phyloP scores from a whole-genome alignment of 2,888 invertebrate genomes.

The Cinara cedri region DNA sequence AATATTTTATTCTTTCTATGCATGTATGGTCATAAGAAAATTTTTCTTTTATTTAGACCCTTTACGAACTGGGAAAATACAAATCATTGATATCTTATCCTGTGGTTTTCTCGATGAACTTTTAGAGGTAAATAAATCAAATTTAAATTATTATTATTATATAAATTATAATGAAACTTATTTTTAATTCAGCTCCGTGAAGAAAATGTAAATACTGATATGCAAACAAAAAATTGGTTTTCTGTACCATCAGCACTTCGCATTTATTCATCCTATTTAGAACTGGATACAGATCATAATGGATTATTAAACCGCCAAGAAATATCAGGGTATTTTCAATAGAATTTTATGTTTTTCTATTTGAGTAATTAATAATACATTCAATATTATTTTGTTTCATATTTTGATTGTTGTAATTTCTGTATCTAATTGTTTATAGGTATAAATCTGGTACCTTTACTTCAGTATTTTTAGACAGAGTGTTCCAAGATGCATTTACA shows the following conservation, averaged over 20 bases:
- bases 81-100: constrained; percentile 89
- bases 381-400: not conserved
- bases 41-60: constrained; percentile 96
- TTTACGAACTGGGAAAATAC: constrained; percentile 81
- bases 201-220: constrained; percentile 81
- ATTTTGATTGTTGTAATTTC: not conserved
- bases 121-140: constrained; percentile 70
- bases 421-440: constrained; percentile 63
- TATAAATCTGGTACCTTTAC: constrained; percentile 92
- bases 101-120: constrained; percentile 92
- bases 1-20: constrained; percentile 94
- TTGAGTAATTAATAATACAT: not conserved
- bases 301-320: constrained; percentile 94
- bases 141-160: not conserved
- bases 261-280: constrained; percentile 92
- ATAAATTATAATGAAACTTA: not conserved
- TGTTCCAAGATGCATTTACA: constrained; percentile 94
- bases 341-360: not conserved
- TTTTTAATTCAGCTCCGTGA: constrained; percentile 71
- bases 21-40: constrained; percentile 93
- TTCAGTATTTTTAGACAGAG: constrained; percentile 85
- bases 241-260: constrained; percentile 85
- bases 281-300: constrained; percentile 91
- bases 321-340: constrained; percentile 72
- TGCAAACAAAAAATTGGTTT: constrained; percentile 90